Evolutionary conservation across 2,888 invertebrate species (phyloP).

Genomic region (Heliconius ismenius): DNA sequence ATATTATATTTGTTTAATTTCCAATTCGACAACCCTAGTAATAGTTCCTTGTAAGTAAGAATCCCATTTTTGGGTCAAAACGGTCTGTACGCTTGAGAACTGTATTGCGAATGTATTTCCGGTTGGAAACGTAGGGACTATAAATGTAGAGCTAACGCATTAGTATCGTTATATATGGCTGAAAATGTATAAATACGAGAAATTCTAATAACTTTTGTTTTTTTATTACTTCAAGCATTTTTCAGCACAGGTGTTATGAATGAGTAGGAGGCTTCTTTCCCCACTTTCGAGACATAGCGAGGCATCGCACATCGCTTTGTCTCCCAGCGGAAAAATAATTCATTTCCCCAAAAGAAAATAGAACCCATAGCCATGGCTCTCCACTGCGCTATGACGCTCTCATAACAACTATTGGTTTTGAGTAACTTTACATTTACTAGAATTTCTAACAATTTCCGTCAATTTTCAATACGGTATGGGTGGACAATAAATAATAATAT

Average conservation of each 20-base stretch:
- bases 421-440: no score
- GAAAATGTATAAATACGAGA: background rate
- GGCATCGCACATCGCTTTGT: no score
- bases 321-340: no score
- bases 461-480: no score
- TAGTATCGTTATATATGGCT: conserved; percentile 9
- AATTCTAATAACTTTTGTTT: background rate
- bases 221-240: background rate
- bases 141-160: conserved; percentile 12
- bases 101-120: conserved; percentile 12
- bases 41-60: conserved; percentile 2
- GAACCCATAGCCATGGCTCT: no score
- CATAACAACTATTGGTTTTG: no score
- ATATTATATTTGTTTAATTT: background rate
- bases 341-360: no score
- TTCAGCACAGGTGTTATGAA: background rate
- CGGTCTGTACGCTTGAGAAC: conserved; percentile 16
- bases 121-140: conserved; percentile 5
- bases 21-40: conserved; percentile 10
- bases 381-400: no score
- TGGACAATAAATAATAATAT: no score
- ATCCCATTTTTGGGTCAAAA: conserved; percentile 18
- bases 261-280: background rate
- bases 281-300: no score
- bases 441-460: no score